Evolutionary conservation across 2,113 vertebrate species (phyloP).

Genomic region (Laterallus jamaicensis): DNA sequence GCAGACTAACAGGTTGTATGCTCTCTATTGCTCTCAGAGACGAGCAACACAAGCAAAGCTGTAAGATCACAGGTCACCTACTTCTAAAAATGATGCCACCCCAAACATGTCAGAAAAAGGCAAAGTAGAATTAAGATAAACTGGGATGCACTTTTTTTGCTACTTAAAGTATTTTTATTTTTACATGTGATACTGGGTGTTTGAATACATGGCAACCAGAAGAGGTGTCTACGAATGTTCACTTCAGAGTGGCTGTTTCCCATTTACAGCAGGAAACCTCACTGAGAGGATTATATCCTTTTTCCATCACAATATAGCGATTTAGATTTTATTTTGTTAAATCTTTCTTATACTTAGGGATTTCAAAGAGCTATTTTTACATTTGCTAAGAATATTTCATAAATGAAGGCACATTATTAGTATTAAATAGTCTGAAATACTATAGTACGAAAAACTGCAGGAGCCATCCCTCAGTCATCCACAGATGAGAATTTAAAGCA

Average conservation of each 20-base stretch:
- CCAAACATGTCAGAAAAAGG: background rate
- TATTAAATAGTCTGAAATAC: background rate
- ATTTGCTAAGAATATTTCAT: background rate
- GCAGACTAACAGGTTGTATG: background rate
- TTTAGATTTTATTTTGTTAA: background rate
- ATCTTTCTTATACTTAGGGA: background rate
- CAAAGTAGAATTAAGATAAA: too few relatives aligned
- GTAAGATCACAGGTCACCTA: background rate
- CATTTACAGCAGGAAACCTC: background rate
- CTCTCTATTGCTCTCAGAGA: background rate
- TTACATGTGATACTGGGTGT: background rate
- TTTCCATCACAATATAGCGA: background rate
- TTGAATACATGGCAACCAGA: background rate
- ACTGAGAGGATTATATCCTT: background rate
- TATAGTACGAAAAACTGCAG: background rate
- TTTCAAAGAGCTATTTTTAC: background rate
- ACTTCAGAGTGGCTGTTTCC: background rate
- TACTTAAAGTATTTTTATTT: background rate
- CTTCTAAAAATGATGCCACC: background rate
- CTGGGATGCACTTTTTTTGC: too few relatives aligned
- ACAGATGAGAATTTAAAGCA: background rate
- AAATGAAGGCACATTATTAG: background rate
- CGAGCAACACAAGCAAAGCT: background rate
- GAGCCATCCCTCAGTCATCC: background rate
- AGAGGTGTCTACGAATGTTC: background rate